phyloP scores from a whole-genome alignment of 2,888 invertebrate genomes.

The Sympetrum striolatum region DNA sequence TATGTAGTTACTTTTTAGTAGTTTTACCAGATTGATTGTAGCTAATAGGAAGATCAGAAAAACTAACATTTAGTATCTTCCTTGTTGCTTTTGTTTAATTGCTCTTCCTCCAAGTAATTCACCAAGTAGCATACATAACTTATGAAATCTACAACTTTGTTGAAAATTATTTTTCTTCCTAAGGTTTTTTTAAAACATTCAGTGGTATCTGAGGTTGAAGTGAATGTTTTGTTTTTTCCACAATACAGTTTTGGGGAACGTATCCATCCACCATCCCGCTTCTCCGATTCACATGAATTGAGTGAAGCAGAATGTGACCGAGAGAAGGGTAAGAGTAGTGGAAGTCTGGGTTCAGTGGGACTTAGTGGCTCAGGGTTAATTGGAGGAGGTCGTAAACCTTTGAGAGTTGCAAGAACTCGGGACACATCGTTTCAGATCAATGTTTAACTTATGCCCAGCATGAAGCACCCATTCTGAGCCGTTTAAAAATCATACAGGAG shows the following conservation, averaged over 20 bases:
- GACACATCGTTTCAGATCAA: constrained; percentile 75
- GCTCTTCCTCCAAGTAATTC: neutral
- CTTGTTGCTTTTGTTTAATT: neutral
- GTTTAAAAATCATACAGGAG: neutral
- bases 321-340: constrained; percentile 53
- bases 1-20: too few species aligned
- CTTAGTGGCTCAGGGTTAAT: constrained; percentile 46
- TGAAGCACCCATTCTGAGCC: neutral
- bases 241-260: constrained; percentile 78
- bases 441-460: constrained; percentile 62
- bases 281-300: constrained; percentile 70
- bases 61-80: neutral
- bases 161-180: too few species aligned
- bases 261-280: constrained; percentile 85
- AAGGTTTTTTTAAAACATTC: too few species aligned
- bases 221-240: neutral
- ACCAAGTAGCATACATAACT: too few species aligned
- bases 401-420: constrained; percentile 52
- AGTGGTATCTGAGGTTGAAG: neutral
- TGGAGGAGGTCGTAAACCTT: constrained; percentile 52
- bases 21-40: neutral
- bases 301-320: constrained; percentile 61
- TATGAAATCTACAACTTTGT: too few species aligned
- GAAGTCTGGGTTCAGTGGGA: constrained; percentile 29
- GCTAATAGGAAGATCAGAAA: neutral